Percentiles rank a stretch among this genome's conserved stretches.
phyloP scores from a whole-genome alignment of 2,888 invertebrate genomes.

The Aricia artaxerxes region DNA sequence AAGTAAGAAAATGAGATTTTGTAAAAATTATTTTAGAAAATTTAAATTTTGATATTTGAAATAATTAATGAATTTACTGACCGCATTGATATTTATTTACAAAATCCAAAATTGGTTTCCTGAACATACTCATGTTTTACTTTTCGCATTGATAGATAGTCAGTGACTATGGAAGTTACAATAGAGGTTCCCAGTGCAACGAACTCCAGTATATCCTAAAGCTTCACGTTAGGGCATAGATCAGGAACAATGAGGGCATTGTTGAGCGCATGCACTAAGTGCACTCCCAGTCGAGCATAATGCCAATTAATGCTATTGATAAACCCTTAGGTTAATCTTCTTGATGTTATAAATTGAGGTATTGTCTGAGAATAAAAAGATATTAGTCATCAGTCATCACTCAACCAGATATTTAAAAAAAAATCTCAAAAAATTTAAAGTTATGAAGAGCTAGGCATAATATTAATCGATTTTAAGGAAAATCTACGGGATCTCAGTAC shows the following conservation, averaged over 20 bases:
- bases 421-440: too few relatives aligned
- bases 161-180: background rate
- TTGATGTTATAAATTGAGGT: constrained; percentile 14
- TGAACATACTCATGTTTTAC: too few relatives aligned
- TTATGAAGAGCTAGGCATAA: too few relatives aligned
- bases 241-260: constrained; percentile 30
- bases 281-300: constrained; percentile 15
- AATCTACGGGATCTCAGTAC: too few relatives aligned
- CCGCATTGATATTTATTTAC: too few relatives aligned
- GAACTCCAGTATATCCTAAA: constrained; percentile 23
- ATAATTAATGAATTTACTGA: too few relatives aligned
- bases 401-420: background rate
- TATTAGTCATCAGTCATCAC: background rate
- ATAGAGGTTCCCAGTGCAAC: background rate
- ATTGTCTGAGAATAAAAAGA: background rate
- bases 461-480: too few relatives aligned
- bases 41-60: too few relatives aligned
- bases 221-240: constrained; percentile 24
- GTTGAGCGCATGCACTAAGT: constrained; percentile 10
- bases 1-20: too few relatives aligned
- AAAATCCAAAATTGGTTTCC: too few relatives aligned
- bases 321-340: constrained; percentile 28
- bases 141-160: background rate
- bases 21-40: too few relatives aligned
- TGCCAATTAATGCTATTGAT: constrained; percentile 30